Evolutionary conservation across 2,797 vertebrate species (phyloP).

Genomic region (Cyprinodon diabolis): DNA sequence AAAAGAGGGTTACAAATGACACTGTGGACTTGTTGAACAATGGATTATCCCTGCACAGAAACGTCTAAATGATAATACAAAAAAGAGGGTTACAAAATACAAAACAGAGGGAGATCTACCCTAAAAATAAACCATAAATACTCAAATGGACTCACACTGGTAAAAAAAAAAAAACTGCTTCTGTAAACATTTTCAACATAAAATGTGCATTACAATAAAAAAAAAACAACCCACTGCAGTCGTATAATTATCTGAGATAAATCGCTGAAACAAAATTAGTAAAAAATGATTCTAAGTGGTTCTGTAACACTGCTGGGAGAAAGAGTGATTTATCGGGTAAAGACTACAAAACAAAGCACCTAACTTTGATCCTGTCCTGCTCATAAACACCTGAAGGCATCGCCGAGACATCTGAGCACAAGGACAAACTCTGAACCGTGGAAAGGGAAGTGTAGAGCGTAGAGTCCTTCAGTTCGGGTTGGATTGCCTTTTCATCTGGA

Average conservation of each 20-base stretch:
- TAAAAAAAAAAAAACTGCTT: conserved; percentile 87
- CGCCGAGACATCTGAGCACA: conserved; percentile 10
- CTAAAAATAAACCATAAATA: conserved; percentile 91
- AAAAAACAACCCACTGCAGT: conserved; percentile 83
- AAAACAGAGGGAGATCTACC: conserved; percentile 71
- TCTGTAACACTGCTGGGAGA: conserved; percentile 79
- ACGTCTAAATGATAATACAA: conserved; percentile 86
- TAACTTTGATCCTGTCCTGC: conserved; percentile 6
- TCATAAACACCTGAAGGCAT: conserved; percentile 49
- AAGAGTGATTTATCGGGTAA: conserved; percentile 52
- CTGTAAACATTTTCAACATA: conserved; percentile 93
- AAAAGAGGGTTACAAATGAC: conserved; percentile 84
- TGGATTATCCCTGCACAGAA: conserved; percentile 81
- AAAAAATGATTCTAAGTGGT: conserved; percentile 77
- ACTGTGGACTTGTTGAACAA: conserved; percentile 78
- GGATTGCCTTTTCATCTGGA: conserved; percentile 13
- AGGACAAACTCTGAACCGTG: not conserved
- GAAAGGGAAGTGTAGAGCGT: conserved; percentile 14
- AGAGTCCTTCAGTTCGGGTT: conserved; percentile 16
- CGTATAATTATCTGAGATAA: conserved; percentile 79
- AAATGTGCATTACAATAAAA: conserved; percentile 84
- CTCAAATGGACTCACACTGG: conserved; percentile 85
- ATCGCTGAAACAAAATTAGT: conserved; percentile 81
- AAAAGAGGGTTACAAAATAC: conserved; percentile 86
- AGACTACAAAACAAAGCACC: conserved; percentile 21